phyloP scores from a whole-genome alignment of 2,797 vertebrate species.

The Eulemur rubriventer region DNA sequence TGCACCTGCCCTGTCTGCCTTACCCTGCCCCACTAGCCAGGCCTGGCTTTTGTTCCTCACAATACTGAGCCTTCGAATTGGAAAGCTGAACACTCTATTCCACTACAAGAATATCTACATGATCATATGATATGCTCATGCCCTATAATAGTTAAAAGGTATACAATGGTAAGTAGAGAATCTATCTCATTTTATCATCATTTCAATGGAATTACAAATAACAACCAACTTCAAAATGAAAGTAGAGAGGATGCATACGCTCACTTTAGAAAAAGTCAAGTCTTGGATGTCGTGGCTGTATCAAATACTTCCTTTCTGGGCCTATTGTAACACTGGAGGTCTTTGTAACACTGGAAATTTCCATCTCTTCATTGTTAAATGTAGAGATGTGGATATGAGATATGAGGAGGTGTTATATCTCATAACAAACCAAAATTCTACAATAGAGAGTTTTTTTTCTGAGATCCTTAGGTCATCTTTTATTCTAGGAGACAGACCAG shows the following conservation, averaged over 20 bases:
- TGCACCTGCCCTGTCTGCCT: not conserved
- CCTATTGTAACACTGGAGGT: not conserved
- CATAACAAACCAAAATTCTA: not conserved
- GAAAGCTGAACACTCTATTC: not conserved
- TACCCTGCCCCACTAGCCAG: not conserved
- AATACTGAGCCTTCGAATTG: not conserved
- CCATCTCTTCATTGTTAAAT: not conserved
- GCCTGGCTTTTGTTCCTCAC: not conserved
- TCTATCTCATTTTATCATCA: not conserved
- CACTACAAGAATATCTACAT: not conserved
- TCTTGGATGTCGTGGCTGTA: not conserved
- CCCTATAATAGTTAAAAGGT: not conserved
- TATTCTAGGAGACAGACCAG: not conserved
- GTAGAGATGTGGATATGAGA: not conserved
- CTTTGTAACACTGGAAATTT: not conserved
- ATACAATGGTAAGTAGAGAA: not conserved
- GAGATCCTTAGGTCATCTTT: not conserved
- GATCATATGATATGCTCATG: not conserved
- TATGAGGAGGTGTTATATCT: not conserved
- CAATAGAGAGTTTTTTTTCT: not conserved
- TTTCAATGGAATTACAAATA: not conserved
- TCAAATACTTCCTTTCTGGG: not conserved
- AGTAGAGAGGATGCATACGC: not conserved
- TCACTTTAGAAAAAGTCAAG: not conserved
- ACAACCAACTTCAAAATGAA: not conserved